Evolutionary conservation across 1,140 invertebrate species (phyloP), one percentile per base, ranked within the genome.

Genomic region (Papilio xuthus): DNA sequence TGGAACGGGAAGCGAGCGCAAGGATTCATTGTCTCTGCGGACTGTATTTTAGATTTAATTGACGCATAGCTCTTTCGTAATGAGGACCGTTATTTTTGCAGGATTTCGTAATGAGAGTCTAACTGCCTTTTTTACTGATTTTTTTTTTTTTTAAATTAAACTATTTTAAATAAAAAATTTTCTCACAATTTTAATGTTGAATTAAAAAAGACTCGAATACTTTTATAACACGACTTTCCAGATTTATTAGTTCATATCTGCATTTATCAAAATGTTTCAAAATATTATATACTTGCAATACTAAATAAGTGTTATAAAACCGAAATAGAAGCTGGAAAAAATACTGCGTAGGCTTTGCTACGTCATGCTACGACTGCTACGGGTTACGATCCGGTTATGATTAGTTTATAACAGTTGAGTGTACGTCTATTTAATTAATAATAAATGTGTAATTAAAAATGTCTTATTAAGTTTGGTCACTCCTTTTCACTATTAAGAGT

Each of bases 61-160:
- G 71, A 73, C 71, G 71, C 71, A 73, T 47, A 73, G 71, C 42
- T 73, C 71, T 73, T 73, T 73, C 71, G 71, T 73, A 73, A 73
- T 73, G 71, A 73, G 71, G 37, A 26, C 42, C 71, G 18, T 73
- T 44, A 44, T 73, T 73, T 73, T 50, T 32, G 2, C 60, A 13
- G 60, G 28, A 63, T 47, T 72, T 72, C 70, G 37, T 73, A 73
- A 47, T 73, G 42, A 73, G 12, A 73, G 15, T 50, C 37, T 41
- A 23, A 73, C 28, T 41, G 15, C 3, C 18, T 20, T 42, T 41
- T n/a, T 42, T 71, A 28, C 26, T 28, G 10, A 67, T 28, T 42
- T 1, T 20, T 20, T 71, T 42, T 42, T 6, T 71, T 71, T 12
- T 1, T 7, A 10, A 70, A 70, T 20, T 41, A 7, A 41, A 41